A percentile compares a stretch with the other conserved stretches of the same genome.
Evolutionary conservation across 2,797 vertebrate genomes (phyloP).

Genomic region (Eulemur rubriventer): DNA sequence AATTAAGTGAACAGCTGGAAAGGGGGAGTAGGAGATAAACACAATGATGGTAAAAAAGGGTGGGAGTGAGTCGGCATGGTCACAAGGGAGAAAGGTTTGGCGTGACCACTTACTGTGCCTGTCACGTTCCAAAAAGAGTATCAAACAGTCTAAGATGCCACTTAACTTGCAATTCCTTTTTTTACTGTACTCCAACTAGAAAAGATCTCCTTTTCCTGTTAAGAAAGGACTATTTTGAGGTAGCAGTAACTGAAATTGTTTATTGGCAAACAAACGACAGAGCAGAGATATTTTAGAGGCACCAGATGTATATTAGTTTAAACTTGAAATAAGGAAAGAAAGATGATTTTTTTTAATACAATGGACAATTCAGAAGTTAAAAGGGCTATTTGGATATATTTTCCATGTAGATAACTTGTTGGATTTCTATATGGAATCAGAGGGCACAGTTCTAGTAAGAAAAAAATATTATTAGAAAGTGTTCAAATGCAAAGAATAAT

Average conservation of each 20-base stretch:
- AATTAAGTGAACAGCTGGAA: slow-evolving; percentile 71
- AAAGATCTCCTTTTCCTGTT: slow-evolving; percentile 35
- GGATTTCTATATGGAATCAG: slow-evolving; percentile 12
- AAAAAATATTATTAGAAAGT: background rate
- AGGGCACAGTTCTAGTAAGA: background rate
- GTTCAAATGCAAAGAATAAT: slow-evolving; percentile 10
- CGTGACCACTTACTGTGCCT: slow-evolving; percentile 13
- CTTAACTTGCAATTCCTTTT: slow-evolving; percentile 45
- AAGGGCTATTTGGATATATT: background rate
- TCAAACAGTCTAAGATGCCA: slow-evolving; percentile 57
- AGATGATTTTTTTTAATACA: background rate
- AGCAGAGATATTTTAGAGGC: slow-evolving; percentile 46
- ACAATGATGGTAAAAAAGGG: slow-evolving; percentile 31
- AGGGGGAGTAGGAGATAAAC: slow-evolving; percentile 53
- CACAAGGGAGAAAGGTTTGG: background rate
- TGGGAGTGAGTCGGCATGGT: background rate
- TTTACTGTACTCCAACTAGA: slow-evolving; percentile 42
- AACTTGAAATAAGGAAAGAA: background rate
- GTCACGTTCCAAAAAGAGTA: slow-evolving; percentile 33
- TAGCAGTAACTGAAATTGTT: slow-evolving; percentile 30
- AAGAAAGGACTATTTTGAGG: slow-evolving; percentile 21
- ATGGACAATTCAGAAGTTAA: background rate
- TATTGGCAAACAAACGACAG: background rate
- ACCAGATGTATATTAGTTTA: background rate
- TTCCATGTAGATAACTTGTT: background rate